Evolutionary conservation across 1,140 invertebrate genomes (phyloP).

Genomic region (Pseudomyrmex cubaensis): DNA sequence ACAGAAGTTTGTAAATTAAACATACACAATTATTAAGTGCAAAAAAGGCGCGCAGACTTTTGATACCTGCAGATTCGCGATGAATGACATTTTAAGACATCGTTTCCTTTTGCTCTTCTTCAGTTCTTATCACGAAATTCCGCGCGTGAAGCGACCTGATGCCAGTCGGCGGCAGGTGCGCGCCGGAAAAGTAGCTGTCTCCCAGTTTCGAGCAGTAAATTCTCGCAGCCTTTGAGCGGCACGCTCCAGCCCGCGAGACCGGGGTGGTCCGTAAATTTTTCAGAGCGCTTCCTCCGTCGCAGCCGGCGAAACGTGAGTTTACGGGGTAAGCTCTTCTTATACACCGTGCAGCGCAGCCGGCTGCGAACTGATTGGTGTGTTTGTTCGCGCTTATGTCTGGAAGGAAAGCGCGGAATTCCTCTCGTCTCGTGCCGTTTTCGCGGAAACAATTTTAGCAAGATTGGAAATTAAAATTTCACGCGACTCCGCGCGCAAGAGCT

Average conservation of each 20-base stretch:
- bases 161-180: slow-evolving; percentile 39
- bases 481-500: neutral
- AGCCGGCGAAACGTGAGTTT: slow-evolving; percentile 41
- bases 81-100: neutral
- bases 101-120: slow-evolving; percentile 11
- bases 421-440: slow-evolving; percentile 23
- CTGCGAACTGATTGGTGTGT: neutral
- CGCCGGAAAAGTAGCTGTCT: slow-evolving; percentile 61
- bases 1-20: neutral
- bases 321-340: slow-evolving; percentile 1
- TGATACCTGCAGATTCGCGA: slow-evolving; percentile 9
- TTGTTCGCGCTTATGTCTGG: neutral
- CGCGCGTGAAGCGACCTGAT: slow-evolving; percentile 2
- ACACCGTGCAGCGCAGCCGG: neutral
- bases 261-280: slow-evolving; percentile 60
- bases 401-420: slow-evolving; percentile 29
- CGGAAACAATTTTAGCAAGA: slow-evolving; percentile 65
- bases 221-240: slow-evolving; percentile 63
- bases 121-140: slow-evolving; percentile 1
- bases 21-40: neutral
- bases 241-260: slow-evolving; percentile 1
- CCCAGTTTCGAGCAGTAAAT: slow-evolving; percentile 49
- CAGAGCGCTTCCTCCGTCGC: neutral
- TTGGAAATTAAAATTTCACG: slow-evolving; percentile 74
- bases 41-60: neutral